phyloP scores from a whole-genome alignment of 2,113 vertebrate species.

The Salvelinus fontinalis region DNA sequence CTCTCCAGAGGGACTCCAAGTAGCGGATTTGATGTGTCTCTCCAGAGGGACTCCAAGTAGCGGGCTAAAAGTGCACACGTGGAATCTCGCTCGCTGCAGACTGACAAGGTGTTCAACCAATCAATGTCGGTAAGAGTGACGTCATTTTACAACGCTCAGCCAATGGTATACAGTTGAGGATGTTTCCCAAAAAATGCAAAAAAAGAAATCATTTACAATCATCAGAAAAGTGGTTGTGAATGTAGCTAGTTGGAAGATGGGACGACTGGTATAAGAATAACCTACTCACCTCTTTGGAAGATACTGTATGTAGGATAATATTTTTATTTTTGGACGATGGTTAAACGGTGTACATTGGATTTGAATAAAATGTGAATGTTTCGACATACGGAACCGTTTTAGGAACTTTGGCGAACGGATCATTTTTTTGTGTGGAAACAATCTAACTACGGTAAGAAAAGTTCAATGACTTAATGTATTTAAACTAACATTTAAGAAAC shows the following conservation, averaged over 20 bases:
- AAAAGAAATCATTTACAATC: slow-evolving; percentile 8
- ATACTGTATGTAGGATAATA: background rate
- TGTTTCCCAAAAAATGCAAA: background rate
- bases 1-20: too few relatives aligned
- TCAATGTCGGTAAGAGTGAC: slow-evolving; percentile 28
- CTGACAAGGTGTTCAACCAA: slow-evolving; percentile 52
- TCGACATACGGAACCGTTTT: background rate
- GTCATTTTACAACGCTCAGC: background rate
- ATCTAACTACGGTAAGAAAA: too few relatives aligned
- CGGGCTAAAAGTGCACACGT: slow-evolving; percentile 80
- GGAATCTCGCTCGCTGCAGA: slow-evolving; percentile 53
- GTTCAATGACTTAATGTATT: background rate
- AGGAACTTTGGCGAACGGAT: slow-evolving; percentile 25
- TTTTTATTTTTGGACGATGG: background rate
- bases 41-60: slow-evolving; percentile 8
- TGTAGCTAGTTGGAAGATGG: slow-evolving; percentile 19
- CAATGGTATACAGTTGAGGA: slow-evolving; percentile 45
- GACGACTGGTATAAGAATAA: background rate
- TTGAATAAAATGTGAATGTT: slow-evolving; percentile 1
- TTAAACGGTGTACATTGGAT: slow-evolving; percentile 26
- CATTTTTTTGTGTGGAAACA: background rate
- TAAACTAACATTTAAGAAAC: background rate
- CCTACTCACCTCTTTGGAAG: too few relatives aligned
- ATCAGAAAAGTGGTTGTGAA: slow-evolving; percentile 28
- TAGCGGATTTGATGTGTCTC: background rate